Conservation (phyloP, 1,140 invertebrate species). For the Globodera ellingtonae region DNA sequence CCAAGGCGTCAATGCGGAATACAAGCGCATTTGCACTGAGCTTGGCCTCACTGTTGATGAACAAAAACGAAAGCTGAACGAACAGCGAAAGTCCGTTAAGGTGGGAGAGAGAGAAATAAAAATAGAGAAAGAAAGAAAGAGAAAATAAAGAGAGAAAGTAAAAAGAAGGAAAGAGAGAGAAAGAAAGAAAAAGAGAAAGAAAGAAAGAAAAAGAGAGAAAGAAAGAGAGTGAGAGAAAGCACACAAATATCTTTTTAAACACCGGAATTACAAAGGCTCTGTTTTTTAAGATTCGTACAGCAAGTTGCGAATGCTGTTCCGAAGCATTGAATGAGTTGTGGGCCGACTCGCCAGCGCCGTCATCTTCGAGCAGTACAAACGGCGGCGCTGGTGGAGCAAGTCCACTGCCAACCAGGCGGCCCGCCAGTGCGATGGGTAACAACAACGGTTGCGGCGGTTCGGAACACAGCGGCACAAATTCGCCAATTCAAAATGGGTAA, state of each 20-base stretch:
- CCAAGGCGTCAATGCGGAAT: slow-evolving; percentile 81
- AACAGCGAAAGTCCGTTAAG: slow-evolving; percentile 39
- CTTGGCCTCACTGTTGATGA: slow-evolving; percentile 41
- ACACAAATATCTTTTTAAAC: background rate
- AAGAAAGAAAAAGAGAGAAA: too few species aligned
- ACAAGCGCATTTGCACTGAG: slow-evolving; percentile 72
- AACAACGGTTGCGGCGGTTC: background rate
- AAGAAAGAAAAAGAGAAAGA: background rate
- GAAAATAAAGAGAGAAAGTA: background rate
- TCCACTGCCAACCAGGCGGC: background rate
- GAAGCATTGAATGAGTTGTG: slow-evolving; percentile 12
- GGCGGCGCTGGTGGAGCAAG: background rate
- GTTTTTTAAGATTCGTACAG: background rate
- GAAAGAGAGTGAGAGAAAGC: slow-evolving; percentile 6
- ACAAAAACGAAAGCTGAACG: slow-evolving; percentile 31
- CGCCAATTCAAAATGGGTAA: background rate
- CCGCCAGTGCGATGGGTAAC: slow-evolving; percentile 5
- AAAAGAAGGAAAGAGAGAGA: background rate
- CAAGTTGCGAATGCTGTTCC: slow-evolving; percentile 19
- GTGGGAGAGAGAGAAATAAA: slow-evolving; percentile 6
- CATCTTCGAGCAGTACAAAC: background rate
- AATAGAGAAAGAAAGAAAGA: background rate
- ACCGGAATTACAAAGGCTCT: too few species aligned
- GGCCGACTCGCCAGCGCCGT: background rate
- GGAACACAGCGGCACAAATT: slow-evolving; percentile 11